Base-by-base conservation (phyloP, 1,140 invertebrate species). In the Cydia fagiglandana region DNA sequence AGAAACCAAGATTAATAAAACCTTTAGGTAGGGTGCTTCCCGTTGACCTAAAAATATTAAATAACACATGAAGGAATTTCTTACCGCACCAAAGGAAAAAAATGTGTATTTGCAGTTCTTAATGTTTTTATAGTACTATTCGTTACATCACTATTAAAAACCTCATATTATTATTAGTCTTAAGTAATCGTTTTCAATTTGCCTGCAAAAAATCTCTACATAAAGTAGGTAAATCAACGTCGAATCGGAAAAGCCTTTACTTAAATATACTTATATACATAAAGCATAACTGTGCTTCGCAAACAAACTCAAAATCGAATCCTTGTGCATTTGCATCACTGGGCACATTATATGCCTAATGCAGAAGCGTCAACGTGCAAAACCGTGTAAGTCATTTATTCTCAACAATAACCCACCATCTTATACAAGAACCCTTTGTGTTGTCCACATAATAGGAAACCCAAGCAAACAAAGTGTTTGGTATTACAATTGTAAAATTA, bases 361-460 rank as follows among this genome's bases (percentile, higher is more conserved):
- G 76, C 84, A 84, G 85, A 86, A 86, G 90, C 88, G 90, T 90
- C 80, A 90, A 83, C 87, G 84, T 86, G 79, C 75, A 84, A 82
- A 85, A 20, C 56, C 75, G 78, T 83, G 75, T 89, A 87, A 90
- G 85, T 87, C 85, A 86, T 88, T 88, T 89, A 81, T 78, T 81
- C 79, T 70, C 30, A 74, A 86, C 83, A 88, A 87, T 86, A 79
- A 80, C 76, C 80, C 76, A 78, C 17, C 56, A 61, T 61, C 56
- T 61, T 77, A 78, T 82, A 85, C 78, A 74, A 81, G 84, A 87
- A 88, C 85, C 84, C 86, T 88, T 90, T 91, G 87, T 88, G 66
- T 78, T 34, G 9, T 56, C 80, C 80, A 88, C 38, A 73, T 85
- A 89, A 88, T 82, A 82, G 86, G 81, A 75, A 66, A 78, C 82